These are phyloP conservation scores for Penaeus japonicus DNA, from an alignment of 1,140 invertebrate genomes.

Conservation along the genomic window DNA sequence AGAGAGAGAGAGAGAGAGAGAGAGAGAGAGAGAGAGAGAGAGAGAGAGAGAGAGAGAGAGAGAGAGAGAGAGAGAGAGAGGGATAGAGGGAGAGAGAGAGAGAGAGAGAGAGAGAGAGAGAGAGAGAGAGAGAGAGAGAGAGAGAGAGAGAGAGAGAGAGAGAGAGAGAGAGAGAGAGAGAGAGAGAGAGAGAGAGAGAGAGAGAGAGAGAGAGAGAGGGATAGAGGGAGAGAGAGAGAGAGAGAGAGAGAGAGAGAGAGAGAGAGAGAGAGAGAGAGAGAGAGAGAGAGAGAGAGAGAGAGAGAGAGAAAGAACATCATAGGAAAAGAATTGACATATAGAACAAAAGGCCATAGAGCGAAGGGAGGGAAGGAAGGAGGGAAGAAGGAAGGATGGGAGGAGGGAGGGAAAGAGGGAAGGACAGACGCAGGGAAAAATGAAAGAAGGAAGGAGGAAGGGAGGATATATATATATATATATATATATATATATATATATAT, in stretches of 20 bases:
- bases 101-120: not conserved
- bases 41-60: not conserved
- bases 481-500: no score
- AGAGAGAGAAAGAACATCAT: not conserved
- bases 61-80: conserved; percentile 25
- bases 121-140: conserved; percentile 20
- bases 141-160: no score
- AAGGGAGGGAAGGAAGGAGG: not conserved
- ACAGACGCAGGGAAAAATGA: no score
- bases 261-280: not conserved
- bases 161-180: not conserved
- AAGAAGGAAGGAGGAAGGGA: no score
- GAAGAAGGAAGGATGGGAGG: not conserved
- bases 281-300: not conserved
- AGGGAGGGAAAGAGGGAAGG: not conserved
- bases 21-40: not conserved
- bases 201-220: not conserved
- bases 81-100: not conserved
- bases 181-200: conserved; percentile 27
- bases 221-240: not conserved
- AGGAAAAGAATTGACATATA: no score
- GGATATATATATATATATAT: no score
- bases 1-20: not conserved
- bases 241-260: not conserved
- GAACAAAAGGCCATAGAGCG: no score